phyloP scores from a whole-genome alignment of 2,888 invertebrate genomes.

The Macrophya alboannulata region DNA sequence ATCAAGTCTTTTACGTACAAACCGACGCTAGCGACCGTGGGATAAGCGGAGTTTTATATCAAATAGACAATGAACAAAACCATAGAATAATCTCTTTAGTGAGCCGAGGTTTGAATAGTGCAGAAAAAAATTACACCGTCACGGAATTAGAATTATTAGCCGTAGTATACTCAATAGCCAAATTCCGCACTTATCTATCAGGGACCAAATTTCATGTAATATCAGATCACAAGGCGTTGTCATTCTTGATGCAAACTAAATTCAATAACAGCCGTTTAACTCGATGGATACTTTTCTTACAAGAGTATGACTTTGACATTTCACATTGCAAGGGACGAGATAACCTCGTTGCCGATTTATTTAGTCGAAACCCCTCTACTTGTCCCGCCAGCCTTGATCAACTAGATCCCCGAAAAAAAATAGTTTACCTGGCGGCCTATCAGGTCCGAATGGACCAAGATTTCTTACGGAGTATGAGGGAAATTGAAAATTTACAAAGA shows the following conservation, averaged over 20 bases:
- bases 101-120: constrained; percentile 43
- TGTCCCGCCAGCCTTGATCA: too few species aligned
- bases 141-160: constrained; percentile 56
- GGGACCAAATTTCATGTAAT: too few species aligned
- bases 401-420: neutral
- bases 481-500: neutral
- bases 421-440: too few species aligned
- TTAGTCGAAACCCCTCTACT: neutral
- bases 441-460: neutral
- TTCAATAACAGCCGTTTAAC: neutral
- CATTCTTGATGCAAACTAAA: neutral
- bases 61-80: constrained; percentile 43
- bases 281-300: neutral
- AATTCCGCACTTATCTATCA: constrained; percentile 53
- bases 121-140: neutral
- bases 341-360: neutral
- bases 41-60: constrained; percentile 16
- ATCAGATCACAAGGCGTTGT: neutral
- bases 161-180: constrained; percentile 51
- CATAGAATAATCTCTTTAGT: constrained; percentile 48
- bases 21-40: neutral
- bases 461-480: neutral
- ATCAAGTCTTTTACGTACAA: neutral
- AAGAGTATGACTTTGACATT: neutral
- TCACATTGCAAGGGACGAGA: neutral